Conservation (phyloP, 2,113 vertebrate species). For the Lota lota region DNA sequence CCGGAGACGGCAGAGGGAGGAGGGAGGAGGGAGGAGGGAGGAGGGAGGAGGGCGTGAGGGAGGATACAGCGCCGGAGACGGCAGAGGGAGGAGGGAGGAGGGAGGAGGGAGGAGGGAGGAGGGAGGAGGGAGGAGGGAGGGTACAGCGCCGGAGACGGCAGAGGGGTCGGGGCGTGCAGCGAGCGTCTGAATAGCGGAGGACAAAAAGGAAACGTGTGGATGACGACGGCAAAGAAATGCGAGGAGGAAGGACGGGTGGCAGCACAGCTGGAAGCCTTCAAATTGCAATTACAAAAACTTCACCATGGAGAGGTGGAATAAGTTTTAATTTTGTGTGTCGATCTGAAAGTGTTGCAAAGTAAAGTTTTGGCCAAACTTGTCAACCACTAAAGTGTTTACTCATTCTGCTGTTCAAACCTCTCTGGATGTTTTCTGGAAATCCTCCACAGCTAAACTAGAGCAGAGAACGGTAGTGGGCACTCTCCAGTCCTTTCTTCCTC, state of each 20-base stretch:
- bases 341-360: too few species aligned
- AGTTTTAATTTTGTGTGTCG: too few species aligned
- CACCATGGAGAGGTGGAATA: too few species aligned
- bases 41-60: constrained; percentile 13
- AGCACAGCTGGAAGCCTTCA: constrained; percentile 56
- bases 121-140: not conserved
- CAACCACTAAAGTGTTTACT: too few species aligned
- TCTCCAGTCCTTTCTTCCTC: too few species aligned
- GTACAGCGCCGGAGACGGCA: not conserved
- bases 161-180: too few species aligned
- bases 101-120: constrained; percentile 29
- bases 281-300: constrained; percentile 8
- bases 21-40: not conserved
- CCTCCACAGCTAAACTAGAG: too few species aligned
- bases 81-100: constrained; percentile 22
- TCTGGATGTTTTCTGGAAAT: too few species aligned
- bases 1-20: too few species aligned
- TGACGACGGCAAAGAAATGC: constrained; percentile 20
- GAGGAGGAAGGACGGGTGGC: constrained; percentile 16
- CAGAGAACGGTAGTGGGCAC: too few species aligned
- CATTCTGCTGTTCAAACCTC: too few species aligned
- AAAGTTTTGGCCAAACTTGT: too few species aligned
- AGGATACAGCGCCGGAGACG: not conserved
- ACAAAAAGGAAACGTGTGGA: constrained; percentile 18
- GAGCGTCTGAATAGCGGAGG: constrained; percentile 29